Evolutionary conservation across 1,140 invertebrate species (phyloP).

Genomic region (Pseudomyrmex sp.): DNA sequence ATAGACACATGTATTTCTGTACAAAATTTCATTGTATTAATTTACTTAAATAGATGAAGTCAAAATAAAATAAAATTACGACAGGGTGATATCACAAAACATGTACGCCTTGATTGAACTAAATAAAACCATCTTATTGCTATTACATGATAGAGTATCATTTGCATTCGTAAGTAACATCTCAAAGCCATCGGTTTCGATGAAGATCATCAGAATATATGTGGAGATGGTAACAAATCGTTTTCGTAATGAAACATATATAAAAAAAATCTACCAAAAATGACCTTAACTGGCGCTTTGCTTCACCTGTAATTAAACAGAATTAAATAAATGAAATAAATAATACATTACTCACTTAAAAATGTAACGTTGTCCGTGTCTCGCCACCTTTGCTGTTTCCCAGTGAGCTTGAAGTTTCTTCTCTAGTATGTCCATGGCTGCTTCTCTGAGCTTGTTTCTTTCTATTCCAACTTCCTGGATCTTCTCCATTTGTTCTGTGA

Average conservation of each 20-base stretch:
- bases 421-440: slow-evolving; percentile 90
- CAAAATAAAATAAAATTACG: slow-evolving; percentile 37
- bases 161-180: slow-evolving; percentile 15
- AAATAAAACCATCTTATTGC: slow-evolving; percentile 20
- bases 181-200: slow-evolving; percentile 31
- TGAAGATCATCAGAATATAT: slow-evolving; percentile 9
- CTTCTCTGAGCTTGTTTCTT: slow-evolving; percentile 94
- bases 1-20: slow-evolving; percentile 41
- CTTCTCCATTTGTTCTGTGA: slow-evolving; percentile 97
- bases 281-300: too few relatives aligned
- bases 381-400: slow-evolving; percentile 70
- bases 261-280: background rate
- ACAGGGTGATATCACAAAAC: slow-evolving; percentile 40
- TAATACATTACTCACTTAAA: too few relatives aligned
- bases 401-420: slow-evolving; percentile 86
- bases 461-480: slow-evolving; percentile 94
- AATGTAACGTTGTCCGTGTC: slow-evolving; percentile 59
- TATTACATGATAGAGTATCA: slow-evolving; percentile 28
- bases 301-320: too few relatives aligned
- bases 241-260: background rate
- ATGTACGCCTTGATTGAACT: slow-evolving; percentile 3
- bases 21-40: slow-evolving; percentile 44
- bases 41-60: slow-evolving; percentile 34
- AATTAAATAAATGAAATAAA: too few relatives aligned
- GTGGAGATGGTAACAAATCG: slow-evolving; percentile 20